Base-by-base conservation (phyloP, 2,113 vertebrate species). In the Forbesichthys papilliferus region DNA sequence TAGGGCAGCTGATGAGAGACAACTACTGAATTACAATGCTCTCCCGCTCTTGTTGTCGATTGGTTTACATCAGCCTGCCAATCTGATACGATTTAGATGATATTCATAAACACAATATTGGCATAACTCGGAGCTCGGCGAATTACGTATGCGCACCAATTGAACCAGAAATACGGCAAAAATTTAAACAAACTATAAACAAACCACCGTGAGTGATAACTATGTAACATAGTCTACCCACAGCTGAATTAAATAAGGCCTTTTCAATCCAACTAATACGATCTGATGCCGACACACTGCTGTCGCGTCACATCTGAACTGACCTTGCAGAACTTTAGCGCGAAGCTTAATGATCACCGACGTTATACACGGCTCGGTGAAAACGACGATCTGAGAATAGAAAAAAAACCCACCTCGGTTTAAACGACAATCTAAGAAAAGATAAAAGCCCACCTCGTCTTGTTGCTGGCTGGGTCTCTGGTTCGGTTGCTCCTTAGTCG, bases 401-500 rank as follows among this genome's bases (percentile, higher is more conserved):
- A 68, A 51, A 63, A 54, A 68, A 60, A 58, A 13, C 63, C 49
- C 3, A 55, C 11, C 1, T 70, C 36, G 27, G 27, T 27, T 27
- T 27, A 27, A 27, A 27, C 27, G 27, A 27, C 27, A 3, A 27
- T 27, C 27, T 27, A 3, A 27, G 27, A 27, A 18, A n/a, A 63
- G n/a, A 48, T 20, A 1, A 27, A 16, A 46, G 64, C 87, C 77
- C 78, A 89, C 95, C 94, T 96, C 95, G 60, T 96, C 94, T 56
- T 91, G 90, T 85, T 77, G 90, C 66, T 87, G 93, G 74, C 88
- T 92, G 64, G 87, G 88, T 87, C 94, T 88, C 81, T 87, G 90
- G 78, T 86, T 91, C 89, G 89, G 86, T 74, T 84, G 91, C 77
- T 94, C 94, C 91, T 96, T 96, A 87, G 93, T 94, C 68, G 94